phyloP scores from a whole-genome alignment of 2,888 invertebrate genomes.

The Operophtera brumata region DNA sequence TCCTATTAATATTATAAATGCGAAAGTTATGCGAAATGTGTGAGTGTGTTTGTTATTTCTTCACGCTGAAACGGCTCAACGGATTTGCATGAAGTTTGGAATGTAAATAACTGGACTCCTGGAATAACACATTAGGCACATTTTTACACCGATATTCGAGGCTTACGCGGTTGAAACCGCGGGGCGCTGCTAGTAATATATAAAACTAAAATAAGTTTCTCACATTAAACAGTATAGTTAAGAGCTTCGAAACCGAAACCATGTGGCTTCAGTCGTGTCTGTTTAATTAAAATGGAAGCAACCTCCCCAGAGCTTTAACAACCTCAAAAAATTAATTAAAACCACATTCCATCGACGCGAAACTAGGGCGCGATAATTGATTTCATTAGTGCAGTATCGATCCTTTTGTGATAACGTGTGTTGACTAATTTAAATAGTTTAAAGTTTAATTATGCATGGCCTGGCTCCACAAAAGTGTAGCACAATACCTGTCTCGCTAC shows the following conservation, averaged over 20 bases:
- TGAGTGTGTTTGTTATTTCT: no score
- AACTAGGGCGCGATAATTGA: slow-evolving; percentile 32
- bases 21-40: no score
- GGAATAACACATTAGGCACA: no score
- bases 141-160: no score
- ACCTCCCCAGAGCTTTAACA: slow-evolving; percentile 39
- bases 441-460: slow-evolving; percentile 1
- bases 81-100: no score
- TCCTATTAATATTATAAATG: no score
- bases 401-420: slow-evolving; percentile 13
- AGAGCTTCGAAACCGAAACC: slow-evolving; percentile 37
- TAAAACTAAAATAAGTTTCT: not conserved
- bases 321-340: slow-evolving; percentile 48
- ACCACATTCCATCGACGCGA: slow-evolving; percentile 33
- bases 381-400: slow-evolving; percentile 30
- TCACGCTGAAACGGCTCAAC: no score
- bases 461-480: not conserved
- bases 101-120: no score
- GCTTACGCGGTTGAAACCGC: no score
- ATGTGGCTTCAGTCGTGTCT: slow-evolving; percentile 37
- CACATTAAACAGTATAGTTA: slow-evolving; percentile 25
- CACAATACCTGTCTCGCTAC: no score
- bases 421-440: slow-evolving; percentile 16
- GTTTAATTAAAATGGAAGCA: slow-evolving; percentile 54
- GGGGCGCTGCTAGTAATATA: no score